phyloP scores from a whole-genome alignment of 2,888 invertebrate genomes.

The Drosophila quinaria region DNA sequence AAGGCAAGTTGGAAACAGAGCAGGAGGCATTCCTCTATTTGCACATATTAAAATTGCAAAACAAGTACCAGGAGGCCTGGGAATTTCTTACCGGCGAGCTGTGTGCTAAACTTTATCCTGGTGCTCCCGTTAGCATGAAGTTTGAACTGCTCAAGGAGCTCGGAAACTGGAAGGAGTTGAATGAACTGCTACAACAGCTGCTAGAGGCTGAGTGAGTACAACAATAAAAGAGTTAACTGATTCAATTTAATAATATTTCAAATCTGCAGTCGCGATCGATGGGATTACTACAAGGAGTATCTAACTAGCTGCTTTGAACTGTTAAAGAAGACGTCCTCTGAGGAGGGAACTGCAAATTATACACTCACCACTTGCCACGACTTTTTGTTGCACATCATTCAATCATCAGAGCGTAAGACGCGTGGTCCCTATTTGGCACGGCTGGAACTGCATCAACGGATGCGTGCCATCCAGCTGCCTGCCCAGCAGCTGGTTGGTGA shows the following conservation, averaged over 20 bases:
- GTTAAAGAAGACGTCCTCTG: slow-evolving; percentile 79
- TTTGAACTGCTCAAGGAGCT: slow-evolving; percentile 91
- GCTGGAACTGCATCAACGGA: slow-evolving; percentile 90
- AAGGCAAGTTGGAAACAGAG: slow-evolving; percentile 96
- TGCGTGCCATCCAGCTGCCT: slow-evolving; percentile 87
- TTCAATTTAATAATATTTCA: neutral
- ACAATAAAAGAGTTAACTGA: neutral
- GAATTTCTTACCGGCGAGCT: slow-evolving; percentile 92
- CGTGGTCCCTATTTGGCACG: slow-evolving; percentile 94
- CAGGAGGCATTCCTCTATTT: slow-evolving; percentile 97
- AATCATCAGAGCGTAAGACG: slow-evolving; percentile 87
- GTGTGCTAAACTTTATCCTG: slow-evolving; percentile 89
- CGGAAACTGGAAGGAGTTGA: slow-evolving; percentile 91
- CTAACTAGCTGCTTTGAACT: slow-evolving; percentile 90
- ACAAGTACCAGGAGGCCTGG: slow-evolving; percentile 93
- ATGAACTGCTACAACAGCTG: slow-evolving; percentile 90
- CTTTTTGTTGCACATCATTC: slow-evolving; percentile 86
- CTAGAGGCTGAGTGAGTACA: slow-evolving; percentile 89
- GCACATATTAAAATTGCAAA: slow-evolving; percentile 93
- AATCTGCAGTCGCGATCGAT: slow-evolving; percentile 88
- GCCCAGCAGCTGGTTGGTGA: slow-evolving; percentile 88
- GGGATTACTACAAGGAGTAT: slow-evolving; percentile 91
- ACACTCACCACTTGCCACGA: slow-evolving; percentile 81
- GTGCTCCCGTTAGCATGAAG: slow-evolving; percentile 89
- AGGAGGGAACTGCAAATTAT: slow-evolving; percentile 27